phyloP scores from a whole-genome alignment of 2,888 invertebrate genomes.

The Drosophila borborema region DNA sequence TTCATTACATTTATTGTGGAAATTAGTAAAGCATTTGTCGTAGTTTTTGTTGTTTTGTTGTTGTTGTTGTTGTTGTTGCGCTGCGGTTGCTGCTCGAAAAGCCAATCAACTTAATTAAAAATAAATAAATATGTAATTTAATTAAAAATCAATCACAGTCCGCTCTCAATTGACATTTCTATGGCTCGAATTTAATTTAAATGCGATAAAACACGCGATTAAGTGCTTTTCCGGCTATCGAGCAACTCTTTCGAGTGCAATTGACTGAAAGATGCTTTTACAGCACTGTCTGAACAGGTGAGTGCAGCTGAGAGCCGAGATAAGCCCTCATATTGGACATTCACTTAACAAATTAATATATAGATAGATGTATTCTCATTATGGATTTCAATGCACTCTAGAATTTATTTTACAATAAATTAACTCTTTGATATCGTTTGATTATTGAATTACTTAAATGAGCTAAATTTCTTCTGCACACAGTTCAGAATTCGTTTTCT shows the following conservation, averaged over 20 bases:
- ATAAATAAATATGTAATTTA: constrained; percentile 69
- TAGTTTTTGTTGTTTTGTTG: constrained; percentile 19
- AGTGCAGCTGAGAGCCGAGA: background rate
- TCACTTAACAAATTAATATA: background rate
- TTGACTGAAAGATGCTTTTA: constrained; percentile 28
- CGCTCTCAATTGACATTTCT: constrained; percentile 38
- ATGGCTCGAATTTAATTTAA: constrained; percentile 26
- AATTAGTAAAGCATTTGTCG: constrained; percentile 59
- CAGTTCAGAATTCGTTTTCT: background rate
- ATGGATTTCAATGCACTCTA: background rate
- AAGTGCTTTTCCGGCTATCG: constrained; percentile 26
- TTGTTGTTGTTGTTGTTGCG: constrained; percentile 40
- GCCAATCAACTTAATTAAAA: constrained; percentile 72
- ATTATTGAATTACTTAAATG: background rate
- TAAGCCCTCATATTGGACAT: background rate
- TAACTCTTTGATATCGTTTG: too few species aligned
- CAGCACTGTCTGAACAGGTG: background rate
- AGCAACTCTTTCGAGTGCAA: constrained; percentile 21
- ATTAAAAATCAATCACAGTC: constrained; percentile 75
- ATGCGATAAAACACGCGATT: constrained; percentile 33
- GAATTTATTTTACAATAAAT: background rate
- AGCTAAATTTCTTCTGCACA: too few species aligned
- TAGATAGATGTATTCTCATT: background rate
- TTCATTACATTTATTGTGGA: constrained; percentile 43
- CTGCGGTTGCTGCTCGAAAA: constrained; percentile 57